phyloP scores from a whole-genome alignment of 1,140 invertebrate genomes.

The Pseudomyrmex gracilis region DNA sequence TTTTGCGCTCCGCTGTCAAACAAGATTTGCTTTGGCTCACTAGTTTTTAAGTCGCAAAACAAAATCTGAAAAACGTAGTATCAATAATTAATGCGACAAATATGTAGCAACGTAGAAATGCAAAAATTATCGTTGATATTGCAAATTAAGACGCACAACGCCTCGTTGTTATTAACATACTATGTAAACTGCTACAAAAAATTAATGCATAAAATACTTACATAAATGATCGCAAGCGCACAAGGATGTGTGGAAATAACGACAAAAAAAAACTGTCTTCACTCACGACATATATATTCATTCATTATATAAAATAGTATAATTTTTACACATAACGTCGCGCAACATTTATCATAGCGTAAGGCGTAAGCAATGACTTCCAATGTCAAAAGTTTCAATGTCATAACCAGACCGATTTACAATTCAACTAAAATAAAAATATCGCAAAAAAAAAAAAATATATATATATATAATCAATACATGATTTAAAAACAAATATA shows the following conservation, averaged over 20 bases:
- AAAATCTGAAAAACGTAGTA: too few relatives aligned
- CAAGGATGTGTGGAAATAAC: neutral
- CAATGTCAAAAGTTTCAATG: conserved; percentile 22
- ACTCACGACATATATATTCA: conserved; percentile 30
- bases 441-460: too few relatives aligned
- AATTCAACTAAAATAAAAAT: neutral
- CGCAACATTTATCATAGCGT: conserved; percentile 4
- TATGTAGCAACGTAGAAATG: neutral
- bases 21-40: too few relatives aligned
- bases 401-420: neutral
- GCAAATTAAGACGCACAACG: neutral
- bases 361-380: neutral
- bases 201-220: too few relatives aligned
- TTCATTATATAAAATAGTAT: conserved; percentile 31
- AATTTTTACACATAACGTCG: conserved; percentile 1
- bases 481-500: neutral
- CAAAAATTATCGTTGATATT: neutral
- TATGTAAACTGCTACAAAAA: neutral
- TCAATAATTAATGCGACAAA: too few relatives aligned
- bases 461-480: conserved; percentile 21
- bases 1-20: too few relatives aligned
- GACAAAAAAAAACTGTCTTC: neutral
- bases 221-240: neutral
- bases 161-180: neutral
- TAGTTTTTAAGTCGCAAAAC: too few relatives aligned